Evolutionary conservation across 2,888 invertebrate genomes (phyloP), one percentile per base, ranked within the genome.

Genomic region (Callyntrura sp.): DNA sequence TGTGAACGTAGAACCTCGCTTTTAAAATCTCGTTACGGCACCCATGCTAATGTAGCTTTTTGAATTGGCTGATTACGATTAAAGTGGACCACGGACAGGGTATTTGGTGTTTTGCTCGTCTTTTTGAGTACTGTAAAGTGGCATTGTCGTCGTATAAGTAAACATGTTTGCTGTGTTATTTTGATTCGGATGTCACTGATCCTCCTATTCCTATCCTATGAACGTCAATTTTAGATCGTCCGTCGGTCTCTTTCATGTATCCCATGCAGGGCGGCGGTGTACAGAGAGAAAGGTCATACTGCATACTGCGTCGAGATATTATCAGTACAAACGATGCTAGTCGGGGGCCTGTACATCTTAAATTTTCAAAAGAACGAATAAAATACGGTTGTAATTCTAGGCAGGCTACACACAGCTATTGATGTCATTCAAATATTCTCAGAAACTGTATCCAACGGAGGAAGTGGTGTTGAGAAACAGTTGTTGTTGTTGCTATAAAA

Each of bases 11-110:
- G 51, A 76, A 51, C 25, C 76, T 20, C 25, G 60, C 79, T 79
- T 79, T 79, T 60, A 79, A 60, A 79, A 20, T 79, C 79, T 79
- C 79, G 57, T 79, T 79, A 79, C 28, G 43, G 48, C 23, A 79
- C 79, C 70, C 43, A 25, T 25, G 23, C 35, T 14, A 28, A 23
- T 79, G 35, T 79, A 60, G 60, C 79, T 60, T 79, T 35, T 60
- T 57, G 43, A 55, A 35, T 57, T 35, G 79, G 60, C 28, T 43
- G 79, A 78, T 55, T 78, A 45, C 17, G 55, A 79, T 79, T 79
- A 79, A 35, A 79, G 79, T 60, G 43, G 14, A 43, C 48, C 76
- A 20, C 70, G 45, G 70, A 43, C 20, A 12, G 62, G 35, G 35
- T n/a, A 25, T 20, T 45, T 45, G 35, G 20, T 60, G 60, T 11